Percentiles rank a stretch among this genome's conserved stretches.
Conservation (phyloP, 2,797 vertebrate genomes). For the Linurgus olivaceus region DNA sequence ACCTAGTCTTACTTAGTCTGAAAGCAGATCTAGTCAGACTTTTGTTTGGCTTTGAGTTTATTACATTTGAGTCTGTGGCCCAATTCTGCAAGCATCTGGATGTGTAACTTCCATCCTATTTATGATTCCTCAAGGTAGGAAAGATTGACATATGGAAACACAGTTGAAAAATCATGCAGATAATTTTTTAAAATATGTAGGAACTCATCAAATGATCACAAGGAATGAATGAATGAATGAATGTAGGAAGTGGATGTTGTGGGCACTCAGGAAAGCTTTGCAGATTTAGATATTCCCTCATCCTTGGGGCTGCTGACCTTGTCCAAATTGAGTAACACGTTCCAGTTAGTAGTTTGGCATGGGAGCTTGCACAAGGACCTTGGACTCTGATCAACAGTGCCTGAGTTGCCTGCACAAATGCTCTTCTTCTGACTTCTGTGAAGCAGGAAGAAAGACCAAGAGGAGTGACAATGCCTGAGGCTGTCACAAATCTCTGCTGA, state of each 20-base stretch:
- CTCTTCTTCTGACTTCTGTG: not conserved
- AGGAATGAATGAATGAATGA: not conserved
- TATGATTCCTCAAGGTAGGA: not conserved
- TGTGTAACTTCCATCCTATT: not conserved
- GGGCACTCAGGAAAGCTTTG: not conserved
- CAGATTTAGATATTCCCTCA: not conserved
- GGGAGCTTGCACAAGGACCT: not conserved
- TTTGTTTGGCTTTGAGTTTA: not conserved
- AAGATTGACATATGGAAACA: not conserved
- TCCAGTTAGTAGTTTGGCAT: not conserved
- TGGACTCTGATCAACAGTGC: not conserved
- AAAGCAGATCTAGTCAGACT: not conserved
- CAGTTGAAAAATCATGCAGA: not conserved
- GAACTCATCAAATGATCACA: not conserved
- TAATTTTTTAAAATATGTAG: not conserved
- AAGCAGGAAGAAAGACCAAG: not conserved
- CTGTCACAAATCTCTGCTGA: not conserved
- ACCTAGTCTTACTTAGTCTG: not conserved
- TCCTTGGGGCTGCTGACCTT: not conserved
- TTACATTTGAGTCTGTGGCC: not conserved
- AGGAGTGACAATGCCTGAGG: not conserved
- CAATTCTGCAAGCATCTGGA: not conserved
- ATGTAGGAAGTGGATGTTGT: not conserved
- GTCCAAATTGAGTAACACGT: fast-evolving
- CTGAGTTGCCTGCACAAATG: not conserved